Evolutionary conservation across 2,797 vertebrate genomes (phyloP), one percentile per base, ranked within the genome.

Genomic region (Anguilla pacifica): DNA sequence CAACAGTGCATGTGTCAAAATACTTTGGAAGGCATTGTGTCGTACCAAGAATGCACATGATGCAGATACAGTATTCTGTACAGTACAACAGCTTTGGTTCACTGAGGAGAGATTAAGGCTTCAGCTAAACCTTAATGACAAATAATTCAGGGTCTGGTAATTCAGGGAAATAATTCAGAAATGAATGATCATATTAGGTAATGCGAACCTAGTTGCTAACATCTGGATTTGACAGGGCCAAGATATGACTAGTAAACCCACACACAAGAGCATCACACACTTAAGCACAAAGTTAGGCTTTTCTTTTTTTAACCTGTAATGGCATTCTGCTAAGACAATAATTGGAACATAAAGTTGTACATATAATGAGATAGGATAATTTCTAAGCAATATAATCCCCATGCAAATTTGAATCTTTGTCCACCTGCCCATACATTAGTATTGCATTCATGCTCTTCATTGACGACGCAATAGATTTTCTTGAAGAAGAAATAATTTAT

Each of bases 401-500:
- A 11, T 9, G n/a, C 19, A 82, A 11, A 10, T 7, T 28, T 13
- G 3, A 51, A 51, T 22, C 22, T n/a, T 2, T 43, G 74, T 49
- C 25, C 39, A 46, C 17, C 17, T 46, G 19, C 39, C 31, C 79
- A 22, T 25, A 3, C 46, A 51, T 82, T 82, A 82, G 19, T n/a
- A 82, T 82, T 49, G 79, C 10, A 49, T 51, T 82, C 35, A 46
- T 82, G 79, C n/a, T 82, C 22, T n/a, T n/a, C 43, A 51, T 49
- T 82, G 46, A 7, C 79, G 51, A n/a, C n/a, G 79, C 46, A 46
- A 82, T 9, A 82, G 19, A 51, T 49, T 82, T 82, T 82, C 46
- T 25, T 10, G 79, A 49, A 82, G 79, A 46, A 49, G 22, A n/a
- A 82, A 51, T 82, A 82, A 49, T n/a, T 82, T 25, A 82, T 82